Base-by-base conservation (phyloP, 2,888 invertebrate genomes). In the Serrognathus titanus region DNA sequence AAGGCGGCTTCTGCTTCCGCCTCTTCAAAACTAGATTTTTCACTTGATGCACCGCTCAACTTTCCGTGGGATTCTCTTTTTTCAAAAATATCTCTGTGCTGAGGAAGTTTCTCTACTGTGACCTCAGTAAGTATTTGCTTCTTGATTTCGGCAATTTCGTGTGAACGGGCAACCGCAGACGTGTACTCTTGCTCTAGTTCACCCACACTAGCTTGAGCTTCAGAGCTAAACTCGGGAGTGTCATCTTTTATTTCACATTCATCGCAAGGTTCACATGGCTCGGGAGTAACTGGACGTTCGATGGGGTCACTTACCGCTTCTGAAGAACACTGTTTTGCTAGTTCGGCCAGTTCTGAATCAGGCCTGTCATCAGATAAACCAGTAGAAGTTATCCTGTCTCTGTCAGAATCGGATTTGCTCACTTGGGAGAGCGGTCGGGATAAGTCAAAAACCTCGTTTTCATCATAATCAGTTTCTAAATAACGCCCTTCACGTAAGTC, bases 281-380 rank as follows among this genome's bases (percentile, higher is more conserved):
- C 81, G 35, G 83, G 83, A 8, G 82, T 79, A 46, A 73, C 67
- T 20, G 83, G 83, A 63, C 83, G 71, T 63, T 82, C 81, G 53
- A 82, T 76, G n/a, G 82, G 81, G 62, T 79, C 79, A 13, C 69
- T 67, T 41, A 71, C 70, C 43, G 67, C 65, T 55, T 75, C 76
- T 3, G 75, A 73, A n/a, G 73, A 73, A 62, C 71, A 68, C 55
- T 75, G 74, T 57, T 75, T 74, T 24, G 75, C 63, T 39, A 78
- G 60, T 51, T 77, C 77, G 2, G 71, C 72, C 20, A 79, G 60
- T 66, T 79, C 79, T 3, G 78, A 76, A 66, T 78, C 78, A 8
- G 75, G 71, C 58, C 71, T 66, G 58, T 78, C 78, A 62, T 75
- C 75, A 38, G 78, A 77, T 59, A 77, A 73, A 35, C 69, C 74